A percentile compares a stretch with the other conserved stretches of the same genome.
These are phyloP conservation scores for Platycercus adscitus DNA, from an alignment of 2,113 vertebrate genomes.

Conservation along the genomic window DNA sequence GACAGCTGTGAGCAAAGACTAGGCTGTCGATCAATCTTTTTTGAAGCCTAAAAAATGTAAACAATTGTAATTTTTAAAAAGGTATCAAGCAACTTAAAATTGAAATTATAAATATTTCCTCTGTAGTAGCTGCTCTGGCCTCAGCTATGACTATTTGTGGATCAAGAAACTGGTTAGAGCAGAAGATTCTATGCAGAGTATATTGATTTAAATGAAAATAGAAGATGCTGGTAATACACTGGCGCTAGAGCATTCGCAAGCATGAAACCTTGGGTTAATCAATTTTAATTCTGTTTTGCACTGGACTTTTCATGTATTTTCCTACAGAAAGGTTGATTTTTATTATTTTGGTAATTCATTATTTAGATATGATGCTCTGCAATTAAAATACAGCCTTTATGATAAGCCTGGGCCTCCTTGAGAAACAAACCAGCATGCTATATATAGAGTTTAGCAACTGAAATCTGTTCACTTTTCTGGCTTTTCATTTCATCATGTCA, in stretches of 20 bases:
- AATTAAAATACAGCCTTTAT: not conserved
- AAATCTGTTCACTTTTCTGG: not conserved
- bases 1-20: conserved; percentile 95
- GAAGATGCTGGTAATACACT: not conserved
- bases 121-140: not conserved
- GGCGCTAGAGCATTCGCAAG: not conserved
- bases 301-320: not conserved
- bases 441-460: not conserved
- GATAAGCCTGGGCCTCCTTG: not conserved
- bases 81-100: not conserved
- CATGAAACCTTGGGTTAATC: not conserved
- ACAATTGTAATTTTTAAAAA: not conserved
- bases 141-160: not conserved
- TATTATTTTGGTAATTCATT: not conserved
- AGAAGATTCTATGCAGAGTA: not conserved
- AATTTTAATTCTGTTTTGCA: not conserved
- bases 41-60: conserved; percentile 78
- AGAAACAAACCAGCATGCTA: not conserved
- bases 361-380: not conserved
- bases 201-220: not conserved
- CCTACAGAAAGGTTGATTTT: not conserved
- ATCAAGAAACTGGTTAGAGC: not conserved
- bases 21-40: conserved; percentile 90
- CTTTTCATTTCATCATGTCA: not conserved
- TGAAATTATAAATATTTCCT: not conserved